phyloP scores from a whole-genome alignment of 2,888 invertebrate species.

The Stictocephala bisonia region DNA sequence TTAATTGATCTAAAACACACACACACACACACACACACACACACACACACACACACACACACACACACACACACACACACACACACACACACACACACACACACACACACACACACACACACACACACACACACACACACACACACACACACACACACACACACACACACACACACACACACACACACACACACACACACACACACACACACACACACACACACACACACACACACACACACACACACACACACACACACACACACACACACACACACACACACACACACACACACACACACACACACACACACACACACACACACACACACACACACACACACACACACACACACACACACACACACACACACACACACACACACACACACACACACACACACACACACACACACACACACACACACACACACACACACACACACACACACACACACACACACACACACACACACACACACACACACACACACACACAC shows the following conservation, averaged over 20 bases:
- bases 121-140: slow-evolving; percentile 9
- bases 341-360: neutral
- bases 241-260: slow-evolving; percentile 13
- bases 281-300: neutral
- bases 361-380: too few relatives aligned
- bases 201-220: slow-evolving; percentile 13
- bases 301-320: neutral
- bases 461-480: too few relatives aligned
- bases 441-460: too few relatives aligned
- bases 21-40: neutral
- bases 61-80: slow-evolving; percentile 5
- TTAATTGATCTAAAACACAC: too few relatives aligned
- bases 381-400: too few relatives aligned
- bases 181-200: slow-evolving; percentile 9
- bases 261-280: slow-evolving; percentile 3
- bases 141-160: slow-evolving; percentile 9
- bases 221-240: slow-evolving; percentile 13
- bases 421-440: too few relatives aligned
- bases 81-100: slow-evolving; percentile 9
- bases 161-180: slow-evolving; percentile 13
- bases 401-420: too few relatives aligned
- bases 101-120: slow-evolving; percentile 13
- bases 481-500: too few relatives aligned
- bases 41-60: neutral
- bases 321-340: neutral